Conservation (phyloP, 2,113 vertebrate genomes). For the Lampris megalopsis region DNA sequence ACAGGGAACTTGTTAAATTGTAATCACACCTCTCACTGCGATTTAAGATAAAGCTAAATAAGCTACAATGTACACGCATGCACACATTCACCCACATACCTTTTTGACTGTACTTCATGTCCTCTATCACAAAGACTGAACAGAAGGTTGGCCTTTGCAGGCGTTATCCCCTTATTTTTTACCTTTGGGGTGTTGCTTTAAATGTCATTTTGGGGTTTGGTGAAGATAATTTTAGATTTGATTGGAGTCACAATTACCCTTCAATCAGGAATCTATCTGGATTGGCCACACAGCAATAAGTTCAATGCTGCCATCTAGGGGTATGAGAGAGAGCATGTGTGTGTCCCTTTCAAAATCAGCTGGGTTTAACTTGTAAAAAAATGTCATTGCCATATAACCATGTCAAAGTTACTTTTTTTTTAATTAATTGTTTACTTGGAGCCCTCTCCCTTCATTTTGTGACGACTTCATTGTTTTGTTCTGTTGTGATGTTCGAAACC, state of each 20-base stretch:
- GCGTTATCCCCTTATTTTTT: neutral
- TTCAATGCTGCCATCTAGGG: neutral
- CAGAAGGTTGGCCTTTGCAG: constrained; percentile 6
- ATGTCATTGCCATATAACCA: neutral
- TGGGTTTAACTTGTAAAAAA: neutral
- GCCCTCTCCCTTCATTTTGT: constrained; percentile 31
- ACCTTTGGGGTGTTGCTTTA: neutral
- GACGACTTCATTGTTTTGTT: constrained; percentile 24
- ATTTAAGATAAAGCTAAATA: constrained; percentile 62
- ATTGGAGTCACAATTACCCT: constrained; percentile 2
- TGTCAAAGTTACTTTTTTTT: neutral
- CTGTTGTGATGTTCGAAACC: constrained; percentile 4
- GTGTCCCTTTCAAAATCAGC: neutral
- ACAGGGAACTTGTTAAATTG: constrained; percentile 7
- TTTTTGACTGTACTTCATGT: constrained; percentile 7
- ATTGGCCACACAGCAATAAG: neutral
- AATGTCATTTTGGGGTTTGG: constrained; percentile 9
- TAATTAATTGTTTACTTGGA: neutral
- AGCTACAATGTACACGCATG: constrained; percentile 66
- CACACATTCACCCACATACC: constrained; percentile 30
- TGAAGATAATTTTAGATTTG: neutral
- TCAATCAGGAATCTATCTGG: neutral
- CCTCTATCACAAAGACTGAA: constrained; percentile 8
- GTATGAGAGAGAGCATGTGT: neutral
- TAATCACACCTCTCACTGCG: constrained; percentile 61